Conservation (phyloP, 2,888 invertebrate genomes). For the Callyntrura guangdongensis region DNA sequence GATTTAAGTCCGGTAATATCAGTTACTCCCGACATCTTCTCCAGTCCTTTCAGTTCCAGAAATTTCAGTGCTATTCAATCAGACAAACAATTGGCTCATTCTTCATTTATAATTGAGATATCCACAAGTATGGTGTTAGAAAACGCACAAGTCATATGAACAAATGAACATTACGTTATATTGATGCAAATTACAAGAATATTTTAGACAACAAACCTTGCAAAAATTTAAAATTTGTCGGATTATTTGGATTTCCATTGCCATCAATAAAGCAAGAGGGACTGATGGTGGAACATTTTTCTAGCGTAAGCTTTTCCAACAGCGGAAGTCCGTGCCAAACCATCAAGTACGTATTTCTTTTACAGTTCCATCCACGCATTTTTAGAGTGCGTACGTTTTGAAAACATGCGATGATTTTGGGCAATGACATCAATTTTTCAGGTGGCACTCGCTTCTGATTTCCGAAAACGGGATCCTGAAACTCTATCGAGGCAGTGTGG, state of each 20-base stretch:
- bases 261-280: constrained; percentile 61
- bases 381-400: constrained; percentile 17
- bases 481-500: constrained; percentile 21
- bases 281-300: constrained; percentile 27
- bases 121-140: too few species aligned
- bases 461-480: constrained; percentile 47
- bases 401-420: constrained; percentile 12
- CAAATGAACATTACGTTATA: too few species aligned
- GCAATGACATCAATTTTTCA: constrained; percentile 25
- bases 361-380: constrained; percentile 55
- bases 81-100: background rate
- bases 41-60: constrained; percentile 51
- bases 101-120: too few species aligned
- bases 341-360: constrained; percentile 23
- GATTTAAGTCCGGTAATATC: background rate
- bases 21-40: constrained; percentile 51
- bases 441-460: constrained; percentile 31
- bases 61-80: constrained; percentile 52
- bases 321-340: constrained; percentile 51
- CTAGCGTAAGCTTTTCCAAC: constrained; percentile 41
- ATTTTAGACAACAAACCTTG: background rate
- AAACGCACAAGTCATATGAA: too few species aligned
- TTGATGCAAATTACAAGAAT: too few species aligned
- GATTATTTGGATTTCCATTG: constrained; percentile 60
- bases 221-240: constrained; percentile 35